Percentiles rank a stretch among this genome's conserved stretches.
Evolutionary conservation across 2,797 vertebrate species (phyloP).

Genomic region (Epinephelus coioides): DNA sequence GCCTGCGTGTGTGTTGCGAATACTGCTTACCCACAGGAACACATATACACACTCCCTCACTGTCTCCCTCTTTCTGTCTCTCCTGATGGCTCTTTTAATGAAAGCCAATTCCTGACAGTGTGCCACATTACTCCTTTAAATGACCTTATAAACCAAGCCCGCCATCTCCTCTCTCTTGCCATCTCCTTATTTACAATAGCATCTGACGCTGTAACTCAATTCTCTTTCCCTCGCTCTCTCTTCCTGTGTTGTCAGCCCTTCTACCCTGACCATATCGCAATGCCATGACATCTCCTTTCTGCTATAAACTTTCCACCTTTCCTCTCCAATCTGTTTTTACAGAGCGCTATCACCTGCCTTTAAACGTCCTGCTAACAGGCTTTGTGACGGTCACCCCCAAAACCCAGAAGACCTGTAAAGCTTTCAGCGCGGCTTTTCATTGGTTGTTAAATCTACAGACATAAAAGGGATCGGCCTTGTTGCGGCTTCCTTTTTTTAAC

Average conservation of each 20-base stretch:
- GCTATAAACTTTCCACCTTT: slow-evolving; percentile 77
- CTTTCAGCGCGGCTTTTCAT: slow-evolving; percentile 79
- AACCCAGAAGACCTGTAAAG: slow-evolving; percentile 77
- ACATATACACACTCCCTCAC: slow-evolving; percentile 24
- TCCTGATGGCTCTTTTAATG: slow-evolving; percentile 79
- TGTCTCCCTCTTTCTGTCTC: slow-evolving; percentile 41
- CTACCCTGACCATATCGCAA: slow-evolving; percentile 49
- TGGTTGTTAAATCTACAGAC: slow-evolving; percentile 77
- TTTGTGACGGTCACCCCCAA: slow-evolving; percentile 73
- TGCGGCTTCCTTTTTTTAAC: slow-evolving; percentile 49
- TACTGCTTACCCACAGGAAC: slow-evolving; percentile 41
- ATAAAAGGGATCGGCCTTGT: slow-evolving; percentile 72
- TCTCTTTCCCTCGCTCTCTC: slow-evolving; percentile 40
- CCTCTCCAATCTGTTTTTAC: slow-evolving; percentile 76
- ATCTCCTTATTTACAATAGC: slow-evolving; percentile 80
- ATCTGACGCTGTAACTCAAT: slow-evolving; percentile 68
- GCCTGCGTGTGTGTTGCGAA: slow-evolving; percentile 27
- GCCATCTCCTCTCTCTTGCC: slow-evolving; percentile 70
- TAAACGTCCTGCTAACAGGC: slow-evolving; percentile 75
- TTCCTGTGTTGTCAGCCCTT: slow-evolving; percentile 42
- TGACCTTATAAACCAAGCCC: slow-evolving; percentile 82
- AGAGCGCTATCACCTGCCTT: slow-evolving; percentile 73
- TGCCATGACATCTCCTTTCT: slow-evolving; percentile 69
- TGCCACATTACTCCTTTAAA: slow-evolving; percentile 83
- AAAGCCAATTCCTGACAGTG: slow-evolving; percentile 80